These are phyloP conservation scores for Acronicta alni DNA, from an alignment of 2,888 invertebrate genomes.

Conservation along the genomic window DNA sequence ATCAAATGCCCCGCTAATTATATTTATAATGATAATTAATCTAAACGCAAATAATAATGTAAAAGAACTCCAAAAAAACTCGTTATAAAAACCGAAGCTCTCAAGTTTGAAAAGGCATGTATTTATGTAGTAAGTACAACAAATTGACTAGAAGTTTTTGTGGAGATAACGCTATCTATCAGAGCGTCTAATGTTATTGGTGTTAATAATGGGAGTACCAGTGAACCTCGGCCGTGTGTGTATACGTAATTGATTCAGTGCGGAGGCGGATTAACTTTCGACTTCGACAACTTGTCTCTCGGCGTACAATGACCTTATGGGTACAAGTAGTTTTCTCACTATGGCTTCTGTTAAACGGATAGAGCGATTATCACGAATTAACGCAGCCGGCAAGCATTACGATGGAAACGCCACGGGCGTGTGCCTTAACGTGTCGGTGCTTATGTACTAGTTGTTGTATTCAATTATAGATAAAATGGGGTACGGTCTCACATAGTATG, in stretches of 20 bases:
- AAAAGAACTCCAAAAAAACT: constrained; percentile 33
- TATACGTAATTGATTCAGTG: constrained; percentile 82
- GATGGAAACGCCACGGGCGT: constrained; percentile 62
- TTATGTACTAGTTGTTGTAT: constrained; percentile 56
- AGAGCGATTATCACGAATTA: constrained; percentile 74
- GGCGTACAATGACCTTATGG: constrained; percentile 76
- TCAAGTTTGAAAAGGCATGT: constrained; percentile 27
- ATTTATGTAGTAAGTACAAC: constrained; percentile 56
- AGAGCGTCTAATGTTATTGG: constrained; percentile 79
- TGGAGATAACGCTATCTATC: constrained; percentile 70
- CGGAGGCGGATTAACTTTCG: constrained; percentile 77
- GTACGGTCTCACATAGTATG: constrained; percentile 33
- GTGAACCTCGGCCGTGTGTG: constrained; percentile 65
- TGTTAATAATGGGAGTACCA: constrained; percentile 77
- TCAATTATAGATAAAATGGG: constrained; percentile 56
- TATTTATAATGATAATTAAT: constrained; percentile 33
- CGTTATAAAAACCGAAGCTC: constrained; percentile 41
- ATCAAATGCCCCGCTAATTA: constrained; percentile 41
- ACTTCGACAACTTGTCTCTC: constrained; percentile 67
- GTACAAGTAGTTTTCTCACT: constrained; percentile 72
- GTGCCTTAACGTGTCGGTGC: constrained; percentile 63
- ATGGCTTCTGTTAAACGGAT: constrained; percentile 86
- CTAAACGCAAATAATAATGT: constrained; percentile 39
- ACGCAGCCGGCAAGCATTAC: constrained; percentile 65
- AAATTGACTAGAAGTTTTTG: constrained; percentile 71